Evolutionary conservation across 2,113 vertebrate species (phyloP).

Genomic region (Holacanthus passer): DNA sequence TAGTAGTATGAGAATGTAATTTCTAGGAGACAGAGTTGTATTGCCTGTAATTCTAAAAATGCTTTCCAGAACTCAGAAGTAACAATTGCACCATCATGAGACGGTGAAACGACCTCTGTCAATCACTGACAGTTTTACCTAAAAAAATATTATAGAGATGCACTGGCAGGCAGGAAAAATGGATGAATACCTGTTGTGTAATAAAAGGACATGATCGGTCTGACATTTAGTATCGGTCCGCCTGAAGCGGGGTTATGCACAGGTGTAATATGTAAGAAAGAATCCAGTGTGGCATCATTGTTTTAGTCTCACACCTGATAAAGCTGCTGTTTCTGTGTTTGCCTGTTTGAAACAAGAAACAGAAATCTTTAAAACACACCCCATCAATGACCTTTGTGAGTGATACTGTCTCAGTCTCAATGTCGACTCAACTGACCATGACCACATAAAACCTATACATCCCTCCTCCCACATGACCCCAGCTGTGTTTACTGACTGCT

Average conservation of each 20-base stretch:
- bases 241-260: background rate
- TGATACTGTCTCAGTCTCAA: background rate
- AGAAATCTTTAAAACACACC: background rate
- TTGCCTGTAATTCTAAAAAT: background rate
- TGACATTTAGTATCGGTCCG: background rate
- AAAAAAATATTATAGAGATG: background rate
- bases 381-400: background rate
- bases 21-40: background rate
- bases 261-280: too few relatives aligned
- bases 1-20: background rate
- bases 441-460: slow-evolving; percentile 39
- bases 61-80: background rate
- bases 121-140: background rate
- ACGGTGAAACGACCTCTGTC: background rate
- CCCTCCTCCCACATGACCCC: slow-evolving; percentile 28
- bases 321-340: background rate
- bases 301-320: background rate
- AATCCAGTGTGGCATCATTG: background rate
- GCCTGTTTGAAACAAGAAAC: background rate
- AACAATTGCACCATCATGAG: background rate
- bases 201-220: background rate
- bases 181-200: background rate
- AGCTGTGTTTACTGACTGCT: slow-evolving; percentile 65
- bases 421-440: slow-evolving; percentile 18
- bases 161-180: background rate